Evolutionary conservation across 53 echinoderm and acorn worm genomes (phyloP), one percentile per base, ranked within the genome.

Genomic region (Holothuria leucospilota): DNA sequence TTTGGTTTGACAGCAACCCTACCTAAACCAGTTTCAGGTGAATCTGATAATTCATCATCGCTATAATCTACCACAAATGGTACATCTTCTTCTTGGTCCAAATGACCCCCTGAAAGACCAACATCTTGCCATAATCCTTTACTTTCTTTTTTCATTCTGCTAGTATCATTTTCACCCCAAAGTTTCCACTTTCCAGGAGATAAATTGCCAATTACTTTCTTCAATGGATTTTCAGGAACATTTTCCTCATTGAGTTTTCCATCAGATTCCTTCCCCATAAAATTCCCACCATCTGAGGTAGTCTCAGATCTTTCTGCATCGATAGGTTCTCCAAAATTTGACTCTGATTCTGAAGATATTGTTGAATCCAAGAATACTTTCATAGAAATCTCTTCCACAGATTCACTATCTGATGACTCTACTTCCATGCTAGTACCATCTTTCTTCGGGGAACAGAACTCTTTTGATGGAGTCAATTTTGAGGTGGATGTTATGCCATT

Each of bases 141-240:
- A 11, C 25, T 42, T 42, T 79, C 66, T 6, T 59, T 75, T 0
- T 63, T 63, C 23, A 89, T 64, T 66, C 56, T 68, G 29, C 56
- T 62, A 10, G 59, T 53, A 75, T 82, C 84, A 28, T 62, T 16
- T 29, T 20, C 71, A 20, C 20, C 42, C 49, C 79, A 78, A 2
- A 84, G 30, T 51, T 85, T 59, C 56, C 59, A 23, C 38, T 53
- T 85, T n/a, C 40, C 81, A 4, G 88, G 86, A 73, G 81, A 81
- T 14, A 88, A 73, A 7, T 84, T 41, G 20, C 72, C 63, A 27
- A 88, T 28, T 0, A 86, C 13, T 30, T 77, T 82, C 52, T 90
- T 84, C 38, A 86, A 62, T 4, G 89, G 68, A 29, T 86, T 82
- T 59, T 82, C 74, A 29, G 27, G 28, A 29, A 30, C 67, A 67